These are phyloP conservation scores for Drosophila maculinotata DNA, from an alignment of 2,888 invertebrate genomes.

Conservation along the genomic window DNA sequence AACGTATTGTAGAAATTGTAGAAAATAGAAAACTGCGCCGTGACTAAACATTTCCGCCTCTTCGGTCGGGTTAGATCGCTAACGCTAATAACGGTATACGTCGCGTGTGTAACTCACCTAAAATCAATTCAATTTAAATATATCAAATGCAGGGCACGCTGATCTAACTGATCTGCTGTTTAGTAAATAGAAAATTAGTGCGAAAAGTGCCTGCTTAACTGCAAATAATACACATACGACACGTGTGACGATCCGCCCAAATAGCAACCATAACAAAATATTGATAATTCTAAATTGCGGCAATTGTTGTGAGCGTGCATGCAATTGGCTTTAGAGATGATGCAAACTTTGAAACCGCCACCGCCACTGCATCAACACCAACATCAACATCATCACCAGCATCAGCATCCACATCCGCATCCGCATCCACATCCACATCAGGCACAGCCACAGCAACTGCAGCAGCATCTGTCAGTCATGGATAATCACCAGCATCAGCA, in stretches of 20 bases:
- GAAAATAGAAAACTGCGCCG: constrained; percentile 22
- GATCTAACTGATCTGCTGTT: constrained; percentile 7
- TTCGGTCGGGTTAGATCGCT: constrained; percentile 29
- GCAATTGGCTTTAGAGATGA: constrained; percentile 82
- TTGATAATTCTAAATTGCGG: constrained; percentile 5
- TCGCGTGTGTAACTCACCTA: constrained; percentile 26
- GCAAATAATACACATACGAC: constrained; percentile 23
- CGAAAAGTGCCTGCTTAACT: constrained; percentile 33
- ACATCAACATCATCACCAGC: constrained; percentile 59
- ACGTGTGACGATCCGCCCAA: constrained; percentile 35
- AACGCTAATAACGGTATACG: constrained; percentile 1
- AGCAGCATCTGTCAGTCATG: constrained; percentile 75
- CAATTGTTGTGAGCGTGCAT: constrained; percentile 51
- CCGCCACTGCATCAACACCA: constrained; percentile 78
- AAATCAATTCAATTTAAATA: background rate
- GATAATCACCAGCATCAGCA: constrained; percentile 67
- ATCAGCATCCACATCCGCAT: constrained; percentile 50
- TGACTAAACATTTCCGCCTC: constrained; percentile 36
- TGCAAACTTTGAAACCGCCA: constrained; percentile 84
- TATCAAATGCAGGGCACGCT: constrained; percentile 9
- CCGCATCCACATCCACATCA: constrained; percentile 35
- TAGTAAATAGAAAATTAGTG: constrained; percentile 20
- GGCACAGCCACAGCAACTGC: constrained; percentile 54
- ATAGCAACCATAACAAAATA: background rate
- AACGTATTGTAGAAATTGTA: too few species aligned